Percentiles rank a stretch among this genome's conserved stretches.
phyloP scores from a whole-genome alignment of 2,888 invertebrate genomes.

The Pristionchus arcanus region DNA sequence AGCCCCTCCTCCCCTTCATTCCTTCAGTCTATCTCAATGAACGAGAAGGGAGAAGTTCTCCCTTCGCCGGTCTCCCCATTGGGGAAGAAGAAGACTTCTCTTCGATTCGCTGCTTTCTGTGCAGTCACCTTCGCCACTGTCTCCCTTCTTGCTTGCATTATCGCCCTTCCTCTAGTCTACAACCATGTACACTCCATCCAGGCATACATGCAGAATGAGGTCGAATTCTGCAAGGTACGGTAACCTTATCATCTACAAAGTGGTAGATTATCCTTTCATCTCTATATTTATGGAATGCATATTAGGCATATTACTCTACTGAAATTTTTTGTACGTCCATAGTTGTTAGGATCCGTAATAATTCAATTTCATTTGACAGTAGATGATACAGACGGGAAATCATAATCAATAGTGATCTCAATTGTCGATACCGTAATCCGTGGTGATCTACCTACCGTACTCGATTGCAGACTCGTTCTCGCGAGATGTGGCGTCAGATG shows the following conservation, averaged over 20 bases:
- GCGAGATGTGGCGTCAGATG: constrained; percentile 79
- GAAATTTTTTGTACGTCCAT: too few relatives aligned
- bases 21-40: constrained; percentile 39
- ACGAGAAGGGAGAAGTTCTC: constrained; percentile 48
- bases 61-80: constrained; percentile 1
- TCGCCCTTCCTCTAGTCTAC: constrained; percentile 79
- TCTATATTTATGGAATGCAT: too few relatives aligned
- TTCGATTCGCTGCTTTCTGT: constrained; percentile 77
- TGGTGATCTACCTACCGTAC: neutral
- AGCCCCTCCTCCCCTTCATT: constrained; percentile 10
- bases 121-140: constrained; percentile 76
- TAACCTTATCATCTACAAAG: neutral
- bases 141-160: constrained; percentile 75
- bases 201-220: constrained; percentile 79
- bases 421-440: neutral
- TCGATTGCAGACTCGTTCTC: constrained; percentile 72
- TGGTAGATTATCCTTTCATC: too few relatives aligned
- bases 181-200: constrained; percentile 78
- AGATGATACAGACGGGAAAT: too few relatives aligned
- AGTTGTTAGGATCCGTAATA: too few relatives aligned
- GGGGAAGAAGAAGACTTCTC: constrained; percentile 67
- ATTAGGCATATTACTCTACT: too few relatives aligned
- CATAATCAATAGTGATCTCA: neutral
- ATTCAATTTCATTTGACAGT: too few relatives aligned
- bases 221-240: constrained; percentile 79